Base-by-base conservation (phyloP, 2,113 vertebrate genomes). In the Isichthys henryi region DNA sequence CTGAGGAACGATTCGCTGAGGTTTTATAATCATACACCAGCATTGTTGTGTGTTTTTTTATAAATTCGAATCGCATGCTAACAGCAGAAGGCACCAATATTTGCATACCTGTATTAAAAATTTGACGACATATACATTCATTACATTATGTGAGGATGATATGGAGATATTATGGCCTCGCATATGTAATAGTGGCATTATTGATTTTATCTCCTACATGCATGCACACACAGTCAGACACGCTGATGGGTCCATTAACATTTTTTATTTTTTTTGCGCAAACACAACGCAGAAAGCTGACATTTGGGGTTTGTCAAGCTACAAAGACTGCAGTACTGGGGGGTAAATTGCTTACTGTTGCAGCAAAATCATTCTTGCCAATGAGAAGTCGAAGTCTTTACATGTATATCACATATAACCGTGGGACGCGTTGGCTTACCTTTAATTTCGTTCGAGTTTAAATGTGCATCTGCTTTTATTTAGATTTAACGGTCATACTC, bases 251-350 rank as follows among this genome's bases (percentile, higher is more conserved):
- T n/a, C 9, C 80, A 85, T 39, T 84, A n/a, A 66, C 66, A 45
- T 52, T 10, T 77, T 5, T 90, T n/a, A 45, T 17, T 83, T n/a
- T 70, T 70, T 46, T 70, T 35, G 46, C 56, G 87, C 31, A 70
- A 90, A 49, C 35, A 31, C 19, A 62, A 90, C 45, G 49, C 31
- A 87, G 49, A 77, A 86, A 87, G 58, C 49, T 87, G 21, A 87
- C 13, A 43, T 48, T n/a, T 80, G 17, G 89, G 46, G 10, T 88
- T 31, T 39, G 10, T 53, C 70, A 56, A 46, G 8, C 48, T 27
- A n/a, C 58, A 84, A 83, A 89, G 50, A 21, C 53, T 5, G 27
- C 15, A 5, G 80, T n/a, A 35, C 66, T 43, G 17, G 31, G 62
- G 43, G 23, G 45, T 27, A 53, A 50, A 82, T 53, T 35, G 50